Conservation (phyloP, 2,113 vertebrate species). For the Prionailurus bengalensis region DNA sequence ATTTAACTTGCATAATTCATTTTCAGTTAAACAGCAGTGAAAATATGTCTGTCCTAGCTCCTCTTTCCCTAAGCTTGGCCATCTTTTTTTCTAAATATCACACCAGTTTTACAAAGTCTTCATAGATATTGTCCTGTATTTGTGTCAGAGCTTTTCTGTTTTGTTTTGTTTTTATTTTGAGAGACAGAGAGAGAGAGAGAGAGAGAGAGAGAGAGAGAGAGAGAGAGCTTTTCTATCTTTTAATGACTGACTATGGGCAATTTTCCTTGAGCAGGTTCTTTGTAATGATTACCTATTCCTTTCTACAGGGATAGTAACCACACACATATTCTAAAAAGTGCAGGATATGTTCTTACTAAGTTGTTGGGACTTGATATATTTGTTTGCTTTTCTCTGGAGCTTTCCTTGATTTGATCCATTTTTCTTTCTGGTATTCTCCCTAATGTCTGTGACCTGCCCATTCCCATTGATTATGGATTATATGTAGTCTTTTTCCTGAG, state of each 20-base stretch:
- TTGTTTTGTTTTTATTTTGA: no score
- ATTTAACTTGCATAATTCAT: background rate
- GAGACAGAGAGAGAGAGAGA: no score
- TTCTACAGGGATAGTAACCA: background rate
- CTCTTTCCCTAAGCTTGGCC: background rate
- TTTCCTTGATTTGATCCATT: background rate
- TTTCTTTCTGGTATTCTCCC: background rate
- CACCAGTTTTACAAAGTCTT: background rate
- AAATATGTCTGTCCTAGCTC: background rate
- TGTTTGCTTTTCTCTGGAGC: background rate
- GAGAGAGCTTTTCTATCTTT: background rate
- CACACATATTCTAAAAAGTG: background rate
- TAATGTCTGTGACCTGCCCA: background rate
- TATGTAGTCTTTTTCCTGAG: background rate
- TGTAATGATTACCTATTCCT: background rate
- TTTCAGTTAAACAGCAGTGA: background rate
- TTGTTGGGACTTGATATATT: background rate
- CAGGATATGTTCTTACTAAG: background rate
- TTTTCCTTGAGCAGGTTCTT: background rate
- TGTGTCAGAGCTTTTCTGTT: background rate
- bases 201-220: no score
- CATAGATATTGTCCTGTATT: background rate
- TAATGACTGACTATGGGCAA: background rate
- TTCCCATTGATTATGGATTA: background rate
- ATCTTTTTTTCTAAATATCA: background rate